Percentiles rank a stretch among this genome's conserved stretches.
Conservation (phyloP, 2,797 vertebrate species). For the Cercopithecus hamlyni region DNA sequence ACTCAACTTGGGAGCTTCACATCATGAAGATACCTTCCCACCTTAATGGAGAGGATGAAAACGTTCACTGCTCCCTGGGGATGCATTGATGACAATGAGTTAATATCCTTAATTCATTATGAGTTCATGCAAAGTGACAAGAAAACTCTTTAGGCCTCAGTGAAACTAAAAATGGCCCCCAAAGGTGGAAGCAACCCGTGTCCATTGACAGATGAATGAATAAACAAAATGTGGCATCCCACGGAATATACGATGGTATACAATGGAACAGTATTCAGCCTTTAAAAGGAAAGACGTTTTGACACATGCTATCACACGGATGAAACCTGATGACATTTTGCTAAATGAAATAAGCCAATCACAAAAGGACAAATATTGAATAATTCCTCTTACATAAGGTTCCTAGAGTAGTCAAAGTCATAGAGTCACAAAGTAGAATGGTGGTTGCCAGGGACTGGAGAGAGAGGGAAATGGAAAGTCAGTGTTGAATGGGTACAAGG, state of each 20-base stretch:
- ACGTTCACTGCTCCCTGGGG: background rate
- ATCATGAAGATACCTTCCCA: background rate
- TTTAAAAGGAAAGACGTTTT: background rate
- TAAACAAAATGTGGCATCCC: background rate
- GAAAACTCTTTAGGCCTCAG: background rate
- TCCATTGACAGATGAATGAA: background rate
- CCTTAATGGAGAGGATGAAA: background rate
- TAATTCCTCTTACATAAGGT: background rate
- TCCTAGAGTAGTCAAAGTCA: background rate
- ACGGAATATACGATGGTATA: background rate
- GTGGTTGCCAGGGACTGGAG: background rate
- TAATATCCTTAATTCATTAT: background rate
- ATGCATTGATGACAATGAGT: rapidly evolving
- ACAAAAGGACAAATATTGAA: background rate
- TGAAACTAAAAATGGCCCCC: background rate
- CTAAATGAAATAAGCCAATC: background rate
- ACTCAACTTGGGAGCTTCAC: background rate
- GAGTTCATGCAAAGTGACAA: background rate
- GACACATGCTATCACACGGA: background rate
- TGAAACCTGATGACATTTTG: background rate
- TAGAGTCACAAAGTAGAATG: background rate
- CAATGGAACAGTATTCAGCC: background rate
- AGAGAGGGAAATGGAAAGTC: background rate
- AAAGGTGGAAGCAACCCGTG: background rate
- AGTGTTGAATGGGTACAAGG: background rate